Evolutionary conservation across 2,888 invertebrate genomes (phyloP), one percentile per base, ranked within the genome.

Genomic region (Encarsia formosa): DNA sequence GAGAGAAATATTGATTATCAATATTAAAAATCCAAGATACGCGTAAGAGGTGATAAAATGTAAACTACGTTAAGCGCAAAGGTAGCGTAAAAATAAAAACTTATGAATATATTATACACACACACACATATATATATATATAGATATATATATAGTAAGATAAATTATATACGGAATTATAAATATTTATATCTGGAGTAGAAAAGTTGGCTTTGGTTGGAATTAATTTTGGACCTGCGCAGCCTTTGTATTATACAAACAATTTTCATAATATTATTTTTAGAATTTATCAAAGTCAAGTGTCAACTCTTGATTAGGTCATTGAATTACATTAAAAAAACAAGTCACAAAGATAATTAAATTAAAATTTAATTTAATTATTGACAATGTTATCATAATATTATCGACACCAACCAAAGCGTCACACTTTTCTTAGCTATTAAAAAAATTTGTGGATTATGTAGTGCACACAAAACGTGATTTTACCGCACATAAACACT

Each of bases 381-480:
- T n/a, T n/a, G n/a, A n/a, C n/a, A n/a, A n/a, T n/a, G n/a, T n/a
- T n/a, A n/a, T n/a, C n/a, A n/a, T n/a, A n/a, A n/a, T n/a, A n/a
- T n/a, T n/a, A n/a, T n/a, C n/a, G n/a, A n/a, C n/a, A 20, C n/a
- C 48, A 46, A 46, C 43, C 46, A 46, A 56, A 39, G 49, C 39
- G 43, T 45, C 32, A 19, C 50, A n/a, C 50, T 50, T 53, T 50
- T 45, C 31, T 4, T 31, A 4, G 24, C 39, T 16, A 18, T 22
- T 38, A 51, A 59, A 41, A 57, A 57, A 56, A 59, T 56, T 48
- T 56, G 54, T 54, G 42, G 45, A 57, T 63, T 63, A 65, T 66
- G 67, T 72, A 72, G 69, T 67, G 69, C 67, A 70, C 70, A 69
- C 63, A 61, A 66, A 60, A 65, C 68, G 67, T 71, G 70, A 71